Evolutionary conservation across 2,888 invertebrate genomes (phyloP), one percentile per base, ranked within the genome.

Genomic region (Steinernema hermaphroditum): DNA sequence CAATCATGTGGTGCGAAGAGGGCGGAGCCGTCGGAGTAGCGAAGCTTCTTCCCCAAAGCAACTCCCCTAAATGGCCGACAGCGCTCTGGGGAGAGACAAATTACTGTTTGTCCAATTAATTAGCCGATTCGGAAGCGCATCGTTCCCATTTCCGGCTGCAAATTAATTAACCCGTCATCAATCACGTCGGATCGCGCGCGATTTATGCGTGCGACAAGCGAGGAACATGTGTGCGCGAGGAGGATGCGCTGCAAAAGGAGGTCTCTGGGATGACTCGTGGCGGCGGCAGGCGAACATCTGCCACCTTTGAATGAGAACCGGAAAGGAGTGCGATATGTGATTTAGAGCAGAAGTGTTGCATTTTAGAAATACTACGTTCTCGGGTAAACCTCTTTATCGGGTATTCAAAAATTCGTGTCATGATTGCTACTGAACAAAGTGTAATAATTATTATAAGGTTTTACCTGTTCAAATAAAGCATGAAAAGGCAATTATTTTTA

Each of bases 1-100:
- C 62, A 62, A 62, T 62, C 62, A 62, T 62, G 62, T 62, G 62
- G 62, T 62, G 62, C 62, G 62, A 62, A 62, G 62, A 62, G 62
- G 62, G 62, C 62, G 62, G 29, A 4, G 62, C 62, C 8, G 16
- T 4, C 1, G 49, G 12, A 16, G 4, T 16, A 29, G 62, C 32
- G 62, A 29, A 27, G 32, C 34, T 27, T 62, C 16, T 46, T 4
- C 46, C 4, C 46, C 16, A 62, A 62, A 62, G 62, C 62, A 62
- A 62, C 62, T 62, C 62, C 62, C 62, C 4, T 4, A 37, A 12
- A 8, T 8, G 37, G 16, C 32, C 32, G 62, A 14, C 12, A 27
- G 54, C 54, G 27, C 54, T 49, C 49, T 49, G 46, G 22, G 6
- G 22, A 62, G 62, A 27, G 62, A 62, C 62, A 62, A 62, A 62